Evolutionary conservation across 2,797 vertebrate genomes (phyloP).

Genomic region (Scyliorhinus canicula): DNA sequence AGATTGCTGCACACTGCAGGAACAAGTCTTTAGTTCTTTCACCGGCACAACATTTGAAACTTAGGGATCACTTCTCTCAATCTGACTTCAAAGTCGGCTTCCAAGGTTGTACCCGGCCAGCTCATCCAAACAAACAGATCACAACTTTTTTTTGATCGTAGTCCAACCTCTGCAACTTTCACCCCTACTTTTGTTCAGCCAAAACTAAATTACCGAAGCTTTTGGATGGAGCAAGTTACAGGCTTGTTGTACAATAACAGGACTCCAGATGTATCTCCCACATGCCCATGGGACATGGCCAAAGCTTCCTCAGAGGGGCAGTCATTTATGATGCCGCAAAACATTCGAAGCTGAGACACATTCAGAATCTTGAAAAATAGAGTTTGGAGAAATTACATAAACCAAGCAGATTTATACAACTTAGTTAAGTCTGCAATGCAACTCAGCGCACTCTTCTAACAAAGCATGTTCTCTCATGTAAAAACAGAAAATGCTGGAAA

Average conservation of each 20-base stretch:
- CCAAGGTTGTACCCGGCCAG: not conserved
- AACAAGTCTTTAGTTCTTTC: not conserved
- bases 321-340: not conserved
- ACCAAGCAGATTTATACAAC: not conserved
- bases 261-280: conserved; percentile 11
- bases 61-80: not conserved
- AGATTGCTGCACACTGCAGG: not conserved
- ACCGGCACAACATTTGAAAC: not conserved
- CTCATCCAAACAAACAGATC: not conserved
- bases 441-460: not conserved
- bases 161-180: not conserved
- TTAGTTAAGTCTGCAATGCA: not conserved
- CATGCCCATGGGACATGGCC: not conserved
- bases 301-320: not conserved
- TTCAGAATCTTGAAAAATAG: conserved; percentile 1
- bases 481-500: no score
- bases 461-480: not conserved
- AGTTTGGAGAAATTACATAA: not conserved
- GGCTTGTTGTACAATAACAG: not conserved
- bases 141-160: not conserved
- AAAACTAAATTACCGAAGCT: not conserved
- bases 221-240: not conserved
- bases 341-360: conserved; percentile 2
- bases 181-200: not conserved
- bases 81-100: not conserved